phyloP scores from a whole-genome alignment of 2,888 invertebrate species.

The Agrochola litura region DNA sequence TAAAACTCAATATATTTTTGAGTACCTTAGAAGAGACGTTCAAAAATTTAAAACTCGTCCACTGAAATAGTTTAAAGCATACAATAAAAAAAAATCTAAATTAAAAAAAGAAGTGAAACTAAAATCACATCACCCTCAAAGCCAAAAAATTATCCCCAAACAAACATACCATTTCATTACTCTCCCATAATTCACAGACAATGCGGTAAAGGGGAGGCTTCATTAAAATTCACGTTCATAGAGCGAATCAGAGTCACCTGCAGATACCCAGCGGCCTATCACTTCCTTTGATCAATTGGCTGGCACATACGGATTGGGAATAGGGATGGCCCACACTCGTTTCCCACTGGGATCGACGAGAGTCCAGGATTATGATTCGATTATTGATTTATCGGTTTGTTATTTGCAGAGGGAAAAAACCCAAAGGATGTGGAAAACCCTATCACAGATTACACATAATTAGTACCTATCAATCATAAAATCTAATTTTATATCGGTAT shows the following conservation, averaged over 20 bases:
- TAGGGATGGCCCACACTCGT: conserved; percentile 42
- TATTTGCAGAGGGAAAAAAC: not conserved
- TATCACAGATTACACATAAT: conserved; percentile 15
- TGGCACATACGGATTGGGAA: conserved; percentile 56
- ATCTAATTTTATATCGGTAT: conserved; percentile 21
- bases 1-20: not conserved
- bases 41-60: not conserved
- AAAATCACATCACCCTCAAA: conserved; percentile 1
- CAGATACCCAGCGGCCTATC: conserved; percentile 67
- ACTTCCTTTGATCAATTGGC: conserved; percentile 69
- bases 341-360: conserved; percentile 33
- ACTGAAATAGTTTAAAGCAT: not conserved
- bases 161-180: conserved; percentile 46
- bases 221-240: conserved; percentile 64
- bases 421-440: conserved; percentile 6
- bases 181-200: conserved; percentile 52
- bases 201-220: conserved; percentile 58
- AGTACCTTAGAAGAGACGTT: too few relatives aligned
- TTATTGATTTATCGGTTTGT: conserved; percentile 1
- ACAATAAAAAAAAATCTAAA: not conserved
- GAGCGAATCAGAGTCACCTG: conserved; percentile 65
- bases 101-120: not conserved
- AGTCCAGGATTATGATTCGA: conserved; percentile 3
- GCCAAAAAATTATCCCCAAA: conserved; percentile 23
- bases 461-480: conserved; percentile 18